phyloP scores from a whole-genome alignment of 1,140 invertebrate species.

The Drosophila biarmipes region DNA sequence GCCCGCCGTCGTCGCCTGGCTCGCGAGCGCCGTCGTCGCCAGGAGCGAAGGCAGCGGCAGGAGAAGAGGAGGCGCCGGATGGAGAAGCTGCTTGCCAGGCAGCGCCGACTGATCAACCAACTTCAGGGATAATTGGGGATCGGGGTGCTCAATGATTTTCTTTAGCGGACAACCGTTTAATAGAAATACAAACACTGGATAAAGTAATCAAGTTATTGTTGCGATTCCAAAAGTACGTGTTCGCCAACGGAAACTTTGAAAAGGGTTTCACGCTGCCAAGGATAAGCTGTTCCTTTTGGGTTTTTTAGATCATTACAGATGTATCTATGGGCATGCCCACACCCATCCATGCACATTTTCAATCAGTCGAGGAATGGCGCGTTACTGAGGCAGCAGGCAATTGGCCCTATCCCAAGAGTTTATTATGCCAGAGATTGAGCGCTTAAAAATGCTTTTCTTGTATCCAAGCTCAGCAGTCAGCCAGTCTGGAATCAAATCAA shows the following conservation, averaged over 20 bases:
- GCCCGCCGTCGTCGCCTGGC: constrained; percentile 21
- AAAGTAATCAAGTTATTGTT: not conserved
- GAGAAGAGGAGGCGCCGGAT: constrained; percentile 16
- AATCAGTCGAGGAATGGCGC: constrained; percentile 28
- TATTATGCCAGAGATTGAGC: constrained; percentile 66
- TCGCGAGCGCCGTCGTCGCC: constrained; percentile 31
- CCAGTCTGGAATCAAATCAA: constrained; percentile 68
- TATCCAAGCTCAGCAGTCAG: constrained; percentile 46
- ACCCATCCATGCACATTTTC: constrained; percentile 43
- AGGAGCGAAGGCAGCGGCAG: constrained; percentile 17
- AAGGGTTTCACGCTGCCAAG: not conserved
- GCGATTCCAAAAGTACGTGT: not conserved
- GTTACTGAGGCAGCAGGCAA: constrained; percentile 54
- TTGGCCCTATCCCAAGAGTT: constrained; percentile 71
- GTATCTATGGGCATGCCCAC: not conserved
- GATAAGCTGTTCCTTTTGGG: not conserved
- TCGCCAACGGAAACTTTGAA: not conserved
- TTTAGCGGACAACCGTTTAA: not conserved
- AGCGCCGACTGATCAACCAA: constrained; percentile 26
- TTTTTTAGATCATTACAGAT: constrained; percentile 17
- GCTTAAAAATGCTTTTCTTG: constrained; percentile 78
- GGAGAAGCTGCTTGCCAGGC: constrained; percentile 10
- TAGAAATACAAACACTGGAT: constrained; percentile 1
- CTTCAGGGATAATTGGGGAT: not conserved
- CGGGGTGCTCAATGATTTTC: not conserved